These are phyloP conservation scores for Morpho helenor DNA, from an alignment of 2,888 invertebrate species.

Conservation along the genomic window DNA sequence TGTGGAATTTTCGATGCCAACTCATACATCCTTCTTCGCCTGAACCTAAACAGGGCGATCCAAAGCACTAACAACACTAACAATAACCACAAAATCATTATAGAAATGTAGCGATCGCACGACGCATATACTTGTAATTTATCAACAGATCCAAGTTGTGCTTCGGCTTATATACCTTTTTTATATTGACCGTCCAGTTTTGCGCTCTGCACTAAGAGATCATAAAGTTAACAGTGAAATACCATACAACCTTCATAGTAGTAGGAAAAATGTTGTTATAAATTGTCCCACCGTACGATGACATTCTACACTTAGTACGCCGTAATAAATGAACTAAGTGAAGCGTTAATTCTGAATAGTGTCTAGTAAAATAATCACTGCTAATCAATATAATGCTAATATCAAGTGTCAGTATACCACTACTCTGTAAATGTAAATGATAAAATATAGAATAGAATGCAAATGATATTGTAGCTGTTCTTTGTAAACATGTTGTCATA, in stretches of 20 bases:
- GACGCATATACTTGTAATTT: too few species aligned
- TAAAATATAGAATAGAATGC: too few species aligned
- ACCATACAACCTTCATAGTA: constrained; percentile 34
- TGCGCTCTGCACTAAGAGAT: constrained; percentile 39
- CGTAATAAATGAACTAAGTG: too few species aligned
- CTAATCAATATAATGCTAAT: too few species aligned
- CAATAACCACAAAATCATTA: constrained; percentile 46
- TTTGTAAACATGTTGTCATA: too few species aligned
- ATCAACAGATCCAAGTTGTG: too few species aligned
- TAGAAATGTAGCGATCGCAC: constrained; percentile 16
- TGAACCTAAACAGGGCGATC: constrained; percentile 41
- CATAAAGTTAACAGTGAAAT: constrained; percentile 41
- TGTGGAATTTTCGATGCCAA: constrained; percentile 42
- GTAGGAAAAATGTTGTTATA: constrained; percentile 31
- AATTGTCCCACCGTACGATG: not conserved
- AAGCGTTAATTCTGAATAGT: too few species aligned
- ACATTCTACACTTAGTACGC: too few species aligned
- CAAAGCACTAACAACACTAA: constrained; percentile 38
- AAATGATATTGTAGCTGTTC: too few species aligned
- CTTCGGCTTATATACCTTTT: constrained; percentile 30
- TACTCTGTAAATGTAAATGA: too few species aligned
- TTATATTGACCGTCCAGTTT: constrained; percentile 31
- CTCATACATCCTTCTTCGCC: constrained; percentile 48
- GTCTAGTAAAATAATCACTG: too few species aligned
- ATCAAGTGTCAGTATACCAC: too few species aligned